Base-by-base conservation (phyloP, 2,888 invertebrate species). In the Timema cristinae region DNA sequence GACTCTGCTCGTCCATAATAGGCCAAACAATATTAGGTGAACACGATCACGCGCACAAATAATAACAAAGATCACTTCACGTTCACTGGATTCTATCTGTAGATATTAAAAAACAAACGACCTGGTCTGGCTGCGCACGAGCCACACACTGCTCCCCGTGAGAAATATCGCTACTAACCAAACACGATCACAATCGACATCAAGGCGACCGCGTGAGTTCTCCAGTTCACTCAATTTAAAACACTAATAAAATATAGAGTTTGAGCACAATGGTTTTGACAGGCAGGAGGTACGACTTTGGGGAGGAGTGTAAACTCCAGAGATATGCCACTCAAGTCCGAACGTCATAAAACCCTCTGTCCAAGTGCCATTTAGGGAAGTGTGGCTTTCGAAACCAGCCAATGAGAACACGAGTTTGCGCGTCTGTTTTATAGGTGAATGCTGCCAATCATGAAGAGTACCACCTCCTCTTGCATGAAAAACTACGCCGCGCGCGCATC, bases 1-100 rank as follows among this genome's bases (percentile, higher is more conserved):
- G 87, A 82, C 88, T 90, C 72, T 91, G 91, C 85, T 92, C 91
- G 84, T 92, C 92, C 92, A 92, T 92, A 75, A 67, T 72, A 56
- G 50, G 15, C 59, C 63, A 11, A 67, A 63, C 47, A 47, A 63
- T 48, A 48, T 10, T 48, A 32, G 10, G 13, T 47, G 10, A n/a
- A 63, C 63, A 47, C 63, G 10, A 48, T 63, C 63, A 16, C 69
- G 59, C 69, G 69, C 69, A 59, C 69, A 59, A 48, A n/a, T 63
- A 59, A 32, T 32, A 48, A 69, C 59, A 69, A 56, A 49, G n/a
- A 68, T 48, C 51, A 68, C 54, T 47, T 16, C 59, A 50, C 69
- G 59, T 59, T 59, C 48, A 69, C 59, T 49, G 56, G 50, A 10
- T 69, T 54, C 47, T 54, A 59, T 54, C 13, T 49, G 13, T 50